Evolutionary conservation across 2,113 vertebrate species (phyloP).

Genomic region (Crotalus tigris): DNA sequence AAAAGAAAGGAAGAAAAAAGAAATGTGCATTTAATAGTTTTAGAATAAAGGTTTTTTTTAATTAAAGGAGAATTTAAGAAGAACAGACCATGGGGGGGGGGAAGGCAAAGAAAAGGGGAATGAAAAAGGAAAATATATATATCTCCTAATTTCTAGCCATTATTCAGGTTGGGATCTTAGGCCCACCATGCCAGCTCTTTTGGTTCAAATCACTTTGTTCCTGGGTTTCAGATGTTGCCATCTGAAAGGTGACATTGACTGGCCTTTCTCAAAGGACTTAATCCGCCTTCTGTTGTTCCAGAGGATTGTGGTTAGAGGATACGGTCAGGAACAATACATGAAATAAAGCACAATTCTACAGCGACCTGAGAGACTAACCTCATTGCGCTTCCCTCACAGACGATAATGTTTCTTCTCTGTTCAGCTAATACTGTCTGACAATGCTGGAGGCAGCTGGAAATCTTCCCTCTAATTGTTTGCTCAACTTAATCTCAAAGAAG

Average conservation of each 20-base stretch:
- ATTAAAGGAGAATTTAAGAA: background rate
- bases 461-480: slow-evolving; percentile 3
- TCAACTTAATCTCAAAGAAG: slow-evolving; percentile 15
- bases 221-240: background rate
- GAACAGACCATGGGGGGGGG: background rate
- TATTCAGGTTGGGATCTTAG: background rate
- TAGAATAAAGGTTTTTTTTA: background rate
- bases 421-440: slow-evolving; percentile 10
- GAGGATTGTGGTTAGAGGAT: background rate
- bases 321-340: background rate
- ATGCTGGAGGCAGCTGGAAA: background rate
- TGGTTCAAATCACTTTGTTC: background rate
- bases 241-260: background rate
- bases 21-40: background rate
- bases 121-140: background rate
- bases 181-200: background rate
- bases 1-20: no score
- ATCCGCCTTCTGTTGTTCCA: background rate
- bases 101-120: background rate
- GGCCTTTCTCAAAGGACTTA: background rate
- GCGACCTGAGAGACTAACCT: slow-evolving; percentile 6
- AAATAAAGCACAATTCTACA: background rate
- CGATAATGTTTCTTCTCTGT: slow-evolving; percentile 9
- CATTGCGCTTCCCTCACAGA: background rate
- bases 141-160: no score